A percentile compares a stretch with the other conserved stretches of the same genome.
These are phyloP conservation scores for Trichonephila inaurata DNA, from an alignment of 1,140 invertebrate genomes.

Conservation along the genomic window DNA sequence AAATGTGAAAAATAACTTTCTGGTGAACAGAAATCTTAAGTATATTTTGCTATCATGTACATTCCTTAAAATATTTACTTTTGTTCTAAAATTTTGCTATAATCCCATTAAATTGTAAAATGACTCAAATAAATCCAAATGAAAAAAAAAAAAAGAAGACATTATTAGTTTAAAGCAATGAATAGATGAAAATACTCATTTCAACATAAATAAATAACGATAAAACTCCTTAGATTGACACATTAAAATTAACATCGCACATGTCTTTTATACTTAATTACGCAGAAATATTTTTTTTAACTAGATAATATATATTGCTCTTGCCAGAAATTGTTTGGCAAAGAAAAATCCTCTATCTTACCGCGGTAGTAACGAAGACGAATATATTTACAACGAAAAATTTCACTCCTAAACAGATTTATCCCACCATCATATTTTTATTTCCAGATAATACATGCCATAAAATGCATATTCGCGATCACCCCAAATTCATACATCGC, in stretches of 20 bases:
- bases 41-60: too few species aligned
- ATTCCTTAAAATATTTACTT: too few species aligned
- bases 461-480: constrained; percentile 3
- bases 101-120: too few species aligned
- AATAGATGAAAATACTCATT: background rate
- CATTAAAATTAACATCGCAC: background rate
- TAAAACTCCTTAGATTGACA: background rate
- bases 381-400: background rate
- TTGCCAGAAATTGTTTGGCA: background rate
- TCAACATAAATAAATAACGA: background rate
- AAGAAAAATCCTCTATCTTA: background rate
- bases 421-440: background rate
- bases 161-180: background rate
- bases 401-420: constrained; percentile 7
- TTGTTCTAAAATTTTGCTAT: too few species aligned
- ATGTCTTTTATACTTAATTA: background rate
- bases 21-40: too few species aligned
- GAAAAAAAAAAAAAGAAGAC: background rate
- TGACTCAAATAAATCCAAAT: background rate
- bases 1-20: too few species aligned
- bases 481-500: background rate
- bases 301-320: background rate
- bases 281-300: background rate
- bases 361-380: background rate
- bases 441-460: constrained; percentile 8